Conservation (phyloP, 2,113 vertebrate genomes). For the Hemichromis elongatus region DNA sequence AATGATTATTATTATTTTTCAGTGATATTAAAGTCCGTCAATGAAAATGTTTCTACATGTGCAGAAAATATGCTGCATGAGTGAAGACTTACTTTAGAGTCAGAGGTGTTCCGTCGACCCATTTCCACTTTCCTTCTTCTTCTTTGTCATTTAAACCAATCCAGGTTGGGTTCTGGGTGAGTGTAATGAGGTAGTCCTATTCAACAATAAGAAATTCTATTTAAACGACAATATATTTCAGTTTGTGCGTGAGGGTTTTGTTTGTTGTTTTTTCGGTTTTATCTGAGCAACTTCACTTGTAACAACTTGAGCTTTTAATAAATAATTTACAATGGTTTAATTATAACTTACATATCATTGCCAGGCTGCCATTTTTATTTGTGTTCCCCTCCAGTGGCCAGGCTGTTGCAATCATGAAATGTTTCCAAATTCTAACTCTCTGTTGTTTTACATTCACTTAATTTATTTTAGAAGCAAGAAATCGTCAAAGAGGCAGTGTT, state of each 20-base stretch:
- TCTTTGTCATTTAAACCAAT: neutral
- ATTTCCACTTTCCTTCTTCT: neutral
- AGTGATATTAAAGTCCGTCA: neutral
- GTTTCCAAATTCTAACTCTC: neutral
- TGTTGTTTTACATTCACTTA: neutral
- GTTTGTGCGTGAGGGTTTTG: neutral
- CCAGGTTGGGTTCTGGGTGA: neutral
- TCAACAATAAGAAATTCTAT: neutral
- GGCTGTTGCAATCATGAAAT: neutral
- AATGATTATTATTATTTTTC: neutral
- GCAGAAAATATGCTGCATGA: neutral
- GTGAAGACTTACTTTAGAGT: neutral
- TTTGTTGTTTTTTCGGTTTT: neutral
- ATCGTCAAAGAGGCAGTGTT: neutral
- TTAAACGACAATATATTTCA: neutral
- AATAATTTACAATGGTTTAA: neutral
- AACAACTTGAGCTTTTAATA: neutral
- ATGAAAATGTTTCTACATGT: neutral
- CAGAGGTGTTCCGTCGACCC: neutral
- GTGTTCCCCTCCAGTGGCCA: neutral
- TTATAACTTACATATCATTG: neutral
- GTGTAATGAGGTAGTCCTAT: neutral
- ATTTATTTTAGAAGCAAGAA: neutral
- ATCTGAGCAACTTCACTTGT: neutral
- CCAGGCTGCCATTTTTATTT: neutral